These are phyloP conservation scores for Streptopelia turtur DNA, from an alignment of 2,797 vertebrate species.

Conservation along the genomic window DNA sequence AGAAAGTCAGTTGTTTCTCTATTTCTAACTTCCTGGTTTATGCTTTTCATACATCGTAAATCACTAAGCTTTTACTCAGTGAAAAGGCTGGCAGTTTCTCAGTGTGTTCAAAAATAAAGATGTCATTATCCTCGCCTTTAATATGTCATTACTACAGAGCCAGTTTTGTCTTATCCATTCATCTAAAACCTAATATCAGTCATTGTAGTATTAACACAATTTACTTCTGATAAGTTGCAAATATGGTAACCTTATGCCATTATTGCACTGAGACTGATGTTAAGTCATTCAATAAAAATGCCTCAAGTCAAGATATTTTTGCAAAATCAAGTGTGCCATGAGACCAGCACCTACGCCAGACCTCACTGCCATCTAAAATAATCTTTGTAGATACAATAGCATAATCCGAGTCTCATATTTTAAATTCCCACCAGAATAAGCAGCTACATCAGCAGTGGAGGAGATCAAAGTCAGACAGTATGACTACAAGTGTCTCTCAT, in stretches of 20 bases:
- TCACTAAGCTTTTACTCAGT: not conserved
- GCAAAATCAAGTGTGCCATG: not conserved
- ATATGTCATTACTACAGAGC: not conserved
- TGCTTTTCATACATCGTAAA: not conserved
- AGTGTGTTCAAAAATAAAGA: not conserved
- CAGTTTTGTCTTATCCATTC: not conserved
- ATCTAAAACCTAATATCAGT: not conserved
- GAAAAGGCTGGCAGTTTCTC: slow-evolving; percentile 1
- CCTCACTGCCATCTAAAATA: not conserved
- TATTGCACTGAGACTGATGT: not conserved
- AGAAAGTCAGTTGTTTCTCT: not conserved
- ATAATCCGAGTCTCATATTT: not conserved
- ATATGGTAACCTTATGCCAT: not conserved
- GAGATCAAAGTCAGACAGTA: not conserved
- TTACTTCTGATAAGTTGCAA: not conserved
- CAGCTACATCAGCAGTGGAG: not conserved
- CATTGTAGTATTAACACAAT: not conserved
- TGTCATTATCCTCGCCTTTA: not conserved
- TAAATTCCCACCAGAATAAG: not conserved
- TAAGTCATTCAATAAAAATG: not conserved
- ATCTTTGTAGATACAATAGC: not conserved
- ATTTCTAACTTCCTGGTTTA: not conserved
- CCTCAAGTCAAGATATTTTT: not conserved
- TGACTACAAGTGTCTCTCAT: not conserved
- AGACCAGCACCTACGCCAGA: not conserved